Percentiles rank a stretch among this genome's conserved stretches.
These are phyloP conservation scores for Elmis aenea DNA, from an alignment of 2,888 invertebrate genomes.

Conservation along the genomic window DNA sequence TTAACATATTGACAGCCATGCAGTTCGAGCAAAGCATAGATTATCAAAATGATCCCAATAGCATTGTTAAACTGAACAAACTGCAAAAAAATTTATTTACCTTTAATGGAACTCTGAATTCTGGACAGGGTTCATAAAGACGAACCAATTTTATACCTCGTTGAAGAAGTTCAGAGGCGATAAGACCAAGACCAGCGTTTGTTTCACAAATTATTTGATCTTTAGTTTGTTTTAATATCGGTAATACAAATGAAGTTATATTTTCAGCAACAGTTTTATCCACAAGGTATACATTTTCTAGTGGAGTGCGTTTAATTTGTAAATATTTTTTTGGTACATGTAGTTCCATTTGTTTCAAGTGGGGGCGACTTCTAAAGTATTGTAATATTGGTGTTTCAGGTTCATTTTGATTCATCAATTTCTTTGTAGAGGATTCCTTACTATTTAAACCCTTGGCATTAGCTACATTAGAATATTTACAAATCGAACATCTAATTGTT, in stretches of 20 bases:
- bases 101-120: slow-evolving; percentile 49
- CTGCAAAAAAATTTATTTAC: slow-evolving; percentile 30
- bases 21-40: too few relatives aligned
- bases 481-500: too few relatives aligned
- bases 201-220: slow-evolving; percentile 55
- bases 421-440: too few relatives aligned
- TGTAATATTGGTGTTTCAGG: too few relatives aligned
- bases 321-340: slow-evolving; percentile 21
- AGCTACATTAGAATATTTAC: too few relatives aligned
- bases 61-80: not conserved
- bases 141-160: slow-evolving; percentile 50
- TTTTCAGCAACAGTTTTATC: slow-evolving; percentile 18
- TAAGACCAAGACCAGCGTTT: slow-evolving; percentile 63
- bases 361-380: slow-evolving; percentile 15
- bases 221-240: slow-evolving; percentile 22
- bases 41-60: not conserved
- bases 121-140: slow-evolving; percentile 54
- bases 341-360: slow-evolving; percentile 13
- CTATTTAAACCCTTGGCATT: too few relatives aligned
- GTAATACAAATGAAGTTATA: slow-evolving; percentile 18
- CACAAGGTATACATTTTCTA: slow-evolving; percentile 22
- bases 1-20: too few relatives aligned
- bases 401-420: too few relatives aligned
- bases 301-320: slow-evolving; percentile 5
- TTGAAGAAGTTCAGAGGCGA: slow-evolving; percentile 57